phyloP scores from a whole-genome alignment of 2,888 invertebrate genomes.

The Microctonus brassicae region DNA sequence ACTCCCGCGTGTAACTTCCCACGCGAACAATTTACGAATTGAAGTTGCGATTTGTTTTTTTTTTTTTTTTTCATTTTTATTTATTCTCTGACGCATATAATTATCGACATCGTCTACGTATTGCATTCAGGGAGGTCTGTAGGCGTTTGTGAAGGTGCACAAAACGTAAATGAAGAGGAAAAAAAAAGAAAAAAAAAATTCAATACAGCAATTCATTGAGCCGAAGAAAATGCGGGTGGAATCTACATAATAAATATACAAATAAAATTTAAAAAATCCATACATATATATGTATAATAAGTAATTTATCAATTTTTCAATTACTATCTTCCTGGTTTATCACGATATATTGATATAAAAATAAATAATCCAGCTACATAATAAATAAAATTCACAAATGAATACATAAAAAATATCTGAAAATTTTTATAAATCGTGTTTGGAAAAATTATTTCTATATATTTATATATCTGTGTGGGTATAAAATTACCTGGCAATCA shows the following conservation, averaged over 20 bases:
- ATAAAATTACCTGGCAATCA: constrained; percentile 52
- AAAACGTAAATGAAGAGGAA: neutral
- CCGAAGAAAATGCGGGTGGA: neutral
- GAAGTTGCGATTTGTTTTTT: neutral
- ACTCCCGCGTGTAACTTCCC: constrained; percentile 12
- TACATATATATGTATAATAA: too few species aligned
- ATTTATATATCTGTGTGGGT: constrained; percentile 35
- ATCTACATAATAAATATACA: neutral
- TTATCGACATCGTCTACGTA: neutral
- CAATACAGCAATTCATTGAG: neutral
- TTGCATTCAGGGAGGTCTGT: constrained; percentile 4
- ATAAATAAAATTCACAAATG: neutral
- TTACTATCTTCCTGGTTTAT: neutral
- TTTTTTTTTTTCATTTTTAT: neutral
- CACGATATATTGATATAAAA: too few species aligned
- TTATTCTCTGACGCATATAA: neutral
- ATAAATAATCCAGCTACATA: neutral
- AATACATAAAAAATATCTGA: constrained; percentile 15
- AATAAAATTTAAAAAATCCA: neutral
- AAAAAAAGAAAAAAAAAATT: neutral
- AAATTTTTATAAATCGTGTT: neutral
- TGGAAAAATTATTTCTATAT: constrained; percentile 11
- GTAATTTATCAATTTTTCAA: neutral
- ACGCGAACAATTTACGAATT: neutral
- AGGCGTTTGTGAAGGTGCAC: neutral